Conservation (phyloP, 2,113 vertebrate species). For the western clawed frog (Xenopus tropicalis) region DNA sequence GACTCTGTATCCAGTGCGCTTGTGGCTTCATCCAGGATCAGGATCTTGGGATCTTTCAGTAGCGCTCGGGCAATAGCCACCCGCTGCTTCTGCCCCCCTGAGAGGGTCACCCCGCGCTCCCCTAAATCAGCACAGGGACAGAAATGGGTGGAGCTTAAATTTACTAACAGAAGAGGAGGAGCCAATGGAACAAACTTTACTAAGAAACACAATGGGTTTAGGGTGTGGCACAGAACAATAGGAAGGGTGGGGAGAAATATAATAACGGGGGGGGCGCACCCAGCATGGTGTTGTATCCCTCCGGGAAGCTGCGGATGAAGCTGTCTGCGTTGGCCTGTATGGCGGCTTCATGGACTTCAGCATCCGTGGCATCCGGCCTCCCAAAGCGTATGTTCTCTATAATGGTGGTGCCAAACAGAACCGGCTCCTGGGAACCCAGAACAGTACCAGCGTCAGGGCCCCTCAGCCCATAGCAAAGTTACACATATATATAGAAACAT, state of each 20-base stretch:
- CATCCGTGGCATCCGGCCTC: slow-evolving; percentile 75
- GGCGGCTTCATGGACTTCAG: slow-evolving; percentile 76
- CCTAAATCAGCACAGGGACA: slow-evolving; percentile 57
- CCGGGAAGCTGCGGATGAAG: slow-evolving; percentile 83
- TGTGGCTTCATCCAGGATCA: slow-evolving; percentile 91
- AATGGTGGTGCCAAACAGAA: slow-evolving; percentile 85
- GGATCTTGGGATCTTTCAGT: slow-evolving; percentile 81
- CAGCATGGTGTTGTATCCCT: slow-evolving; percentile 82
- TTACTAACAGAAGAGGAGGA: not conserved
- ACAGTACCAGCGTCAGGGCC: too few species aligned
- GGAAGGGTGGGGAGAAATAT: not conserved
- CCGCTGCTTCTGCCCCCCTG: slow-evolving; percentile 91
- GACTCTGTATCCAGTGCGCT: slow-evolving; percentile 86
- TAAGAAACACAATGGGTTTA: fast-evolving
- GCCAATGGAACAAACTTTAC: not conserved
- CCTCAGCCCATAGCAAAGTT: too few species aligned
- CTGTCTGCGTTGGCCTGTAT: slow-evolving; percentile 81
- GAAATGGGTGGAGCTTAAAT: not conserved
- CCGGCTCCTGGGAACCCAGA: slow-evolving; percentile 72
- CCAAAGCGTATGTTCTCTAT: slow-evolving; percentile 96
- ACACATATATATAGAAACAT: too few species aligned
- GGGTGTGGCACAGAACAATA: not conserved
- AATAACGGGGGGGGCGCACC: slow-evolving; percentile 65
- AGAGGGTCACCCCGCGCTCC: slow-evolving; percentile 82
- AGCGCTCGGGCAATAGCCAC: slow-evolving; percentile 89